phyloP scores from a whole-genome alignment of 2,113 vertebrate genomes.

The Ochotona princeps region DNA sequence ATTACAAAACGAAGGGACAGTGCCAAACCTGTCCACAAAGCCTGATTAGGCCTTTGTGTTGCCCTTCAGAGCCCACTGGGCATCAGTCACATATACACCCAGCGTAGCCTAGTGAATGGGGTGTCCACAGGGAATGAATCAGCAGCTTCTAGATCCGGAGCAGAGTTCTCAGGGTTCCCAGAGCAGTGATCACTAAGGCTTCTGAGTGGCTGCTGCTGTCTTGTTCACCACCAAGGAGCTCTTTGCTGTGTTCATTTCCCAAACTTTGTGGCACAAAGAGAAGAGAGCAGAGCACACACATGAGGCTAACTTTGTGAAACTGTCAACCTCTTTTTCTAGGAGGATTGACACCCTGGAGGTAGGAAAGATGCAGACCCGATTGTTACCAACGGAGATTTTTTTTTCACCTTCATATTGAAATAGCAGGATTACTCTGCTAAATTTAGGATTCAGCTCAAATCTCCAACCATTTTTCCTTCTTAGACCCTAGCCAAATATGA shows the following conservation, averaged over 20 bases:
- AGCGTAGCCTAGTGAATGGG: not conserved
- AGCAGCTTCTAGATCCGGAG: not conserved
- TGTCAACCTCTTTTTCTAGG: not conserved
- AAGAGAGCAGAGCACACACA: not conserved
- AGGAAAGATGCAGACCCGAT: not conserved
- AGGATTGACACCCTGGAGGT: not conserved
- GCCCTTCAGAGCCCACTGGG: not conserved
- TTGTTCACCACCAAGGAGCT: not conserved
- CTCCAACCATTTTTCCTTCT: not conserved
- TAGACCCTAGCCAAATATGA: not conserved
- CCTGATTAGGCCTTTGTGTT: not conserved
- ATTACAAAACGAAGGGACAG: not conserved
- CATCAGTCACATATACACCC: not conserved
- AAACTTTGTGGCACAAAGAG: not conserved
- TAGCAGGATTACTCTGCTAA: not conserved
- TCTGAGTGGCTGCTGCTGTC: not conserved
- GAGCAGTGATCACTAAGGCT: not conserved
- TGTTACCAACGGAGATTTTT: constrained; percentile 9
- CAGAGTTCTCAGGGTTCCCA: not conserved
- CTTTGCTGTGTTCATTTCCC: not conserved
- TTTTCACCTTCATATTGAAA: not conserved
- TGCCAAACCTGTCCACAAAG: not conserved
- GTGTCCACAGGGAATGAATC: not conserved
- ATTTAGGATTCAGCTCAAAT: constrained; percentile 31
- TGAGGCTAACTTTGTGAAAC: not conserved